Evolutionary conservation across 1,140 invertebrate genomes (phyloP), one percentile per base, ranked within the genome.

Genomic region (Chlorops oryzae): DNA sequence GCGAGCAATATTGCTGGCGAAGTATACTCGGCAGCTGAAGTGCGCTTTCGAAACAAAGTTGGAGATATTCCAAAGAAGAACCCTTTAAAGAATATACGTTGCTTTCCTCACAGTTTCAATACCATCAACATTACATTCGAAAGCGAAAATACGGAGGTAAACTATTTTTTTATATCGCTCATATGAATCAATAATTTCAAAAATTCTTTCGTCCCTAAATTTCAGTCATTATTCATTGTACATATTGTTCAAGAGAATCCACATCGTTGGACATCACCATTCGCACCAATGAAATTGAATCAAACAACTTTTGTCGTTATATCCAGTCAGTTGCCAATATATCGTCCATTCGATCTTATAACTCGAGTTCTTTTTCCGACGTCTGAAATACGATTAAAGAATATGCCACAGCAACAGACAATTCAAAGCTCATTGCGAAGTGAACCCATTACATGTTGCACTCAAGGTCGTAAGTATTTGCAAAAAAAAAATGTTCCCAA

Each of bases 61-160:
- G 47, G 37, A 12, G 61, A 65, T 22, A 24, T 20, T 17, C 39
- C 40, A 28, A 10, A 47, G 17, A 17, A 28, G 6, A 65, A 72
- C 54, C 59, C 60, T 1, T 17, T 71, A 44, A 55, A 59, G 41
- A 72, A 72, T 25, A 66, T 68, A 17, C 65, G 63, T 43, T 72
- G 70, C n/a, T 72, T 60, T 59, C 61, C 70, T 27, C 58, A 67
- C 37, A 72, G 65, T 17, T 69, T 67, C 22, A 62, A 69, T 40
- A 59, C 62, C 51, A 66, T 71, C 21, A 69, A 65, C 42, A 63
- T 71, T 5, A 71, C 65, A 20, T 71, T 71, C 18, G 62, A 70
- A 23, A 66, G 61, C 27, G 55, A 61, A 17, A 56, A 49, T 13
- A 32, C 62, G 37, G 58, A 60, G 58, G 60, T 62, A 50, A 57